phyloP scores from a whole-genome alignment of 1,140 invertebrate species.

The Euschistus heros region DNA sequence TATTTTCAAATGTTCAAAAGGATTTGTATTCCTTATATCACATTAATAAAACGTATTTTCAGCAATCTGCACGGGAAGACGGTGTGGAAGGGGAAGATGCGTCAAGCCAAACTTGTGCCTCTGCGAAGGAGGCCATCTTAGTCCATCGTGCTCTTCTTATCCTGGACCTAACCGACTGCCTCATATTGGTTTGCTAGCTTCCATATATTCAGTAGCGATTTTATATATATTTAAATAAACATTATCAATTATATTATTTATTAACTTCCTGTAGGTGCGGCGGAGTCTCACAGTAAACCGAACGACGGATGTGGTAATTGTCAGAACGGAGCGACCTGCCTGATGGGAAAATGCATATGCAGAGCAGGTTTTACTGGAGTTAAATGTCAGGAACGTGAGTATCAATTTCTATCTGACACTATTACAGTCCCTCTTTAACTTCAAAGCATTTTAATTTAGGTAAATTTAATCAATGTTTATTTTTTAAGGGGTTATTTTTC shows the following conservation, averaged over 20 bases:
- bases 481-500: no score
- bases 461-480: no score
- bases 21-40: background rate
- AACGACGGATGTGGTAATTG: conserved; percentile 44
- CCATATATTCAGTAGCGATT: background rate
- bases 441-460: no score
- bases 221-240: background rate
- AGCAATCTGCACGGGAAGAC: conserved; percentile 60
- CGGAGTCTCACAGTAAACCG: background rate
- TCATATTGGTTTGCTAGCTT: background rate
- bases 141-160: conserved; percentile 33
- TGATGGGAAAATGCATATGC: conserved; percentile 59
- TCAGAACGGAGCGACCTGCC: conserved; percentile 65
- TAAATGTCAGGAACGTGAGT: conserved; percentile 52
- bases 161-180: background rate
- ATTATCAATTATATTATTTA: background rate
- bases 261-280: background rate
- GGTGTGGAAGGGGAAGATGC: conserved; percentile 62
- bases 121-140: conserved; percentile 53
- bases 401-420: no score
- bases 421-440: no score
- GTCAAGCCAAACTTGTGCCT: conserved; percentile 72
- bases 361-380: conserved; percentile 61
- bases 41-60: conserved; percentile 30
- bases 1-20: background rate